phyloP scores from a whole-genome alignment of 2,888 invertebrate species.

The Drymonia ruficornis region DNA sequence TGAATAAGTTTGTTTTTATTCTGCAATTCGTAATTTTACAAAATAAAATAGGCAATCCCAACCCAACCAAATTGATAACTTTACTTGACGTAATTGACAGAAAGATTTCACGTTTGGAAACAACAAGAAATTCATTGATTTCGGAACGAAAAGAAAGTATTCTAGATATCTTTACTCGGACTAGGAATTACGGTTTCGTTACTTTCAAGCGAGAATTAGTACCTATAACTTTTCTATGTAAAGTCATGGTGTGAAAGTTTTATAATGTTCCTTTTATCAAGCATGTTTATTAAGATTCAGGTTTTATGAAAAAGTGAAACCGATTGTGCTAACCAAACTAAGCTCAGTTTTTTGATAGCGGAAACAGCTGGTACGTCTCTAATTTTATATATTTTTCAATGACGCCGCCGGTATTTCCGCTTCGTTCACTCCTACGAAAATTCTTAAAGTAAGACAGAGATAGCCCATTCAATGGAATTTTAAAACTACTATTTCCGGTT shows the following conservation, averaged over 20 bases:
- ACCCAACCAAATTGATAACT: slow-evolving; percentile 52
- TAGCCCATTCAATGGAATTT: slow-evolving; percentile 27
- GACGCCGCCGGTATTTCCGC: slow-evolving; percentile 50
- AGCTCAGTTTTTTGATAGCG: slow-evolving; percentile 6
- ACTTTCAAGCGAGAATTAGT: no score
- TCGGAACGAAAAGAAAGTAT: slow-evolving; percentile 15
- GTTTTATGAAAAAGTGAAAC: no score
- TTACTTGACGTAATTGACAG: slow-evolving; percentile 55
- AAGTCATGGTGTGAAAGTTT: no score
- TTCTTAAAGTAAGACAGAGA: slow-evolving; percentile 25
- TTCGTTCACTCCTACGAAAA: slow-evolving; percentile 31
- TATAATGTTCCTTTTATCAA: no score
- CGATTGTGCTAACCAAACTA: no score
- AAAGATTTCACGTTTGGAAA: slow-evolving; percentile 29
- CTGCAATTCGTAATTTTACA: slow-evolving; percentile 26
- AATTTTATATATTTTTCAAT: slow-evolving; percentile 9
- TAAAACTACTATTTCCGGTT: slow-evolving; percentile 43
- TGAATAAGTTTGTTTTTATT: slow-evolving; percentile 19
- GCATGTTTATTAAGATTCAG: no score
- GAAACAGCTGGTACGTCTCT: slow-evolving; percentile 59
- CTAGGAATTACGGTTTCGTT: no score
- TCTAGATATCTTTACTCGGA: not conserved
- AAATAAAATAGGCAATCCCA: slow-evolving; percentile 42
- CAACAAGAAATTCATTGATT: slow-evolving; percentile 9
- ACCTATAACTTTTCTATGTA: no score